Conservation (phyloP, 1,140 invertebrate genomes). For the Ericerus pela region DNA sequence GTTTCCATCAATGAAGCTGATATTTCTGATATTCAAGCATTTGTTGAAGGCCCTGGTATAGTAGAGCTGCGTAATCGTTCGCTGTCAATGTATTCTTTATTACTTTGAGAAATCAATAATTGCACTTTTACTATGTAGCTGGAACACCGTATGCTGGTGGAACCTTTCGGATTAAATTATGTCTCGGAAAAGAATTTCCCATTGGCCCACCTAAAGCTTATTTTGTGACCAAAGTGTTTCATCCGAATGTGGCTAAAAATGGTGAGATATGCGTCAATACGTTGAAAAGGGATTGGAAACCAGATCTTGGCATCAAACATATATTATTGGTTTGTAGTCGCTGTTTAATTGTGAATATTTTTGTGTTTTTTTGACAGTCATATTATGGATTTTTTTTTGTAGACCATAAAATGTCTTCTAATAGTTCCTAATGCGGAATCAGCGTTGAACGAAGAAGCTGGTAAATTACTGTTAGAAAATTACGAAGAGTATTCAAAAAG, state of each 20-base stretch:
- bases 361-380: background rate
- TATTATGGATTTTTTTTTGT: slow-evolving; percentile 23
- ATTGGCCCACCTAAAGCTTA: slow-evolving; percentile 83
- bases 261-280: slow-evolving; percentile 97
- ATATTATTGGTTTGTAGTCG: slow-evolving; percentile 62
- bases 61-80: slow-evolving; percentile 2
- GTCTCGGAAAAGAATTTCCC: slow-evolving; percentile 85
- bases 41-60: slow-evolving; percentile 72
- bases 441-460: slow-evolving; percentile 85
- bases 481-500: slow-evolving; percentile 81
- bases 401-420: slow-evolving; percentile 81
- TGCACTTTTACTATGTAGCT: slow-evolving; percentile 34
- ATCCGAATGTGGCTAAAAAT: slow-evolving; percentile 83
- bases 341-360: background rate
- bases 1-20: slow-evolving; percentile 76
- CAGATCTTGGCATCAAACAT: slow-evolving; percentile 90
- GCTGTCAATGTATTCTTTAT: background rate
- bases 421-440: slow-evolving; percentile 91
- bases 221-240: slow-evolving; percentile 94
- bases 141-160: slow-evolving; percentile 75
- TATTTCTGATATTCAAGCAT: slow-evolving; percentile 80
- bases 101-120: background rate
- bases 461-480: slow-evolving; percentile 74
- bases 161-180: slow-evolving; percentile 75
- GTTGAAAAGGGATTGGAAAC: slow-evolving; percentile 92